phyloP scores from a whole-genome alignment of 2,888 invertebrate genomes.

The Chrysodeixis includens region DNA sequence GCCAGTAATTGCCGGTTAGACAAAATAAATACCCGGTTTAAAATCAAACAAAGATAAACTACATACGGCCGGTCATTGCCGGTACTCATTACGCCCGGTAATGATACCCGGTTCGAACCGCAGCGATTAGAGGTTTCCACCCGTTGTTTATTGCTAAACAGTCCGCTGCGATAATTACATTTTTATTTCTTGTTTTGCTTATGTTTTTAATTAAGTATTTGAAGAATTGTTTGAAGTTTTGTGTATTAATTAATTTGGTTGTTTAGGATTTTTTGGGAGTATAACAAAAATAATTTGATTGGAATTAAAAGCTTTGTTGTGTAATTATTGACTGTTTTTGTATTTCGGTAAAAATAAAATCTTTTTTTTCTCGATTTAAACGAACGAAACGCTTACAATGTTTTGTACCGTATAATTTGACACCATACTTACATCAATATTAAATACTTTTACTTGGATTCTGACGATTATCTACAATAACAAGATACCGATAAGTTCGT shows the following conservation, averaged over 20 bases:
- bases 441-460: too few species aligned
- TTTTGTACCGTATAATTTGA: too few species aligned
- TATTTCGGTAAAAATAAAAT: too few species aligned
- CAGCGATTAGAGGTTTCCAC: constrained; percentile 59
- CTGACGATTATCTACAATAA: too few species aligned
- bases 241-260: constrained; percentile 8
- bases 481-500: too few species aligned
- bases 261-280: background rate
- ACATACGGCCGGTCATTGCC: constrained; percentile 54
- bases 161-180: constrained; percentile 47
- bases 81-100: constrained; percentile 57
- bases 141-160: constrained; percentile 55
- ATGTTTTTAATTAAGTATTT: constrained; percentile 48
- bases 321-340: too few species aligned
- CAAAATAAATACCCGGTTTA: constrained; percentile 56
- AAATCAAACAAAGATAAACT: constrained; percentile 60
- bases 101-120: constrained; percentile 54
- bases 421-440: too few species aligned
- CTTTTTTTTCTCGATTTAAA: too few species aligned
- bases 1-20: constrained; percentile 48
- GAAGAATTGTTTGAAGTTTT: constrained; percentile 18
- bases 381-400: too few species aligned
- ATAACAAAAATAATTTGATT: background rate
- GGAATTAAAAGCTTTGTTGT: too few species aligned
- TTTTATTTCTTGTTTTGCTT: constrained; percentile 48